Evolutionary conservation across 1,140 invertebrate species (phyloP).

Genomic region (Venturia canescens): DNA sequence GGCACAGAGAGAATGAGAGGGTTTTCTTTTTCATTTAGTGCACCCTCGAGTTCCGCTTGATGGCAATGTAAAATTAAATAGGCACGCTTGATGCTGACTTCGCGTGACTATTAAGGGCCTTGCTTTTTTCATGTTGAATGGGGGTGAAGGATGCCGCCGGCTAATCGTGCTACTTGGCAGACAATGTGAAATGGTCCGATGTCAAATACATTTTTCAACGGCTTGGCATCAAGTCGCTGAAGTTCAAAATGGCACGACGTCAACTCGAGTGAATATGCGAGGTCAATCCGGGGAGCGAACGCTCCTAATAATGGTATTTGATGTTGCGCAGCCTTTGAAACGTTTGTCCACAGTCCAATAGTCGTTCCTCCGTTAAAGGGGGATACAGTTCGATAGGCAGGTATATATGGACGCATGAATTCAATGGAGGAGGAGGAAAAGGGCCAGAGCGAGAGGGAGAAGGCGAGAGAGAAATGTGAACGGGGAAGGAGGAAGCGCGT

Average conservation of each 20-base stretch:
- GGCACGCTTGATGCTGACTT: background rate
- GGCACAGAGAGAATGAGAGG: constrained; percentile 54
- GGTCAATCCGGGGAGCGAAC: constrained; percentile 45
- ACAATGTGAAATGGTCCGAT: background rate
- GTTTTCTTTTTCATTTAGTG: constrained; percentile 70
- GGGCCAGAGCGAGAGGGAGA: background rate
- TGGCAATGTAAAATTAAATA: constrained; percentile 73
- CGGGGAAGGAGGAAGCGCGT: constrained; percentile 43
- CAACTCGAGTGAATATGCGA: background rate
- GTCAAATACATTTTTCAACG: no score
- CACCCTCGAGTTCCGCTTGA: constrained; percentile 52
- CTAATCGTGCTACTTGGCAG: background rate
- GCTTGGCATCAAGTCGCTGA: background rate
- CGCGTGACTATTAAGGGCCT: background rate
- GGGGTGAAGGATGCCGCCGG: background rate
- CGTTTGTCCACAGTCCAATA: constrained; percentile 52
- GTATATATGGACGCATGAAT: background rate
- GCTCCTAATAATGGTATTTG: constrained; percentile 71
- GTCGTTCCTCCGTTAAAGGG: background rate
- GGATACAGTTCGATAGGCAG: background rate
- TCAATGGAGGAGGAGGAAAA: background rate
- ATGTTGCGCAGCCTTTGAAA: constrained; percentile 74
- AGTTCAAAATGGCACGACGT: background rate
- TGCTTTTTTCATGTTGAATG: constrained; percentile 15
- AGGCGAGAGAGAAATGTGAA: background rate